Evolutionary conservation across 2,113 vertebrate species (phyloP), one percentile per base, ranked within the genome.

Genomic region (Chlamydotis undulata): DNA sequence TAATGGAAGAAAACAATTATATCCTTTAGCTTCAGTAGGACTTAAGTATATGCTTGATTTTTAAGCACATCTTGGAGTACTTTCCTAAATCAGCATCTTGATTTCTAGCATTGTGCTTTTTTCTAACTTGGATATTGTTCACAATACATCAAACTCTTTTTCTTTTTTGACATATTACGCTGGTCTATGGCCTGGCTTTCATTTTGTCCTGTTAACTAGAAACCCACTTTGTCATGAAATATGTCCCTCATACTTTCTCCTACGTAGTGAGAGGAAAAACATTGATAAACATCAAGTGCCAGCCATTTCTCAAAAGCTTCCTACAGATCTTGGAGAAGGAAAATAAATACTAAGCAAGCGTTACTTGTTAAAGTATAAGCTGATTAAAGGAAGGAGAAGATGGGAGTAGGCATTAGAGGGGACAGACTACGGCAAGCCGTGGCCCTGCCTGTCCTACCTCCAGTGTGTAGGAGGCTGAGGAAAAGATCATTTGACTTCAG

Each of bases 121-220:
- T 93, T 96, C 92, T 76, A 95, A 87, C 85, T 87, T 70, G 90
- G 78, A 26, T 96, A 94, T 97, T 89, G 93, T 96, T 97, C 97
- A 93, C 91, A 97, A 97, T 97, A 97, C 97, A 98, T 98, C 75
- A 65, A 97, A 96, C 91, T 91, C 85, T 95, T 98, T 97, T 97
- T 97, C 65, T 70, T 67, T 93, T 96, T 87, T 98, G 98, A 95
- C 96, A 60, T 96, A 87, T 94, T 96, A 95, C 63, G 65, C 93
- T 98, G 98, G 98, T 98, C 97, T 98, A 98, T 98, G 95, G 86
- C 96, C 98, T 96, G 87, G 94, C 97, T 98, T 98, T 97, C 96
- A 97, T 97, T 98, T 97, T 97, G 93, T 96, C 94, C 97, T 97
- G 91, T 98, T 98, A 98, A 98, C 96, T 98, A 97, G 97, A 98